Base-by-base conservation (phyloP, 2,113 vertebrate species). In the Ginglymostoma cirratum region DNA sequence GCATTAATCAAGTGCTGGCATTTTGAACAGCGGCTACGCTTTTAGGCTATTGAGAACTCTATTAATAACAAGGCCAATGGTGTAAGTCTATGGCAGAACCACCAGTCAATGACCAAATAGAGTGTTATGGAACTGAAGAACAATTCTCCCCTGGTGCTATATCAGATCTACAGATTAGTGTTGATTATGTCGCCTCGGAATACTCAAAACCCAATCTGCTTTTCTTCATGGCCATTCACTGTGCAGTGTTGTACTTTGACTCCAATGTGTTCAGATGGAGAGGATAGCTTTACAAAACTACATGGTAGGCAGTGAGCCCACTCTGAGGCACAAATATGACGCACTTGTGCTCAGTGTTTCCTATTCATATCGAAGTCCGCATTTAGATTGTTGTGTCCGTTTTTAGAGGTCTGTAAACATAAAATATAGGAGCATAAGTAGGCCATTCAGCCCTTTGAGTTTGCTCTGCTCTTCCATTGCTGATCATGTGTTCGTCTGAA, bases 1-100 rank as follows among this genome's bases (percentile, higher is more conserved):
- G 69, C 67, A 95, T 95, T 95, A 72, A 95, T 95, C 94, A 95
- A 95, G 69, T 76, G 69, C 27, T 48, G 94, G 94, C 76, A 95
- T 76, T 95, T 95, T 95, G 21, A 95, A 48, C 94, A 72, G 67
- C 72, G 34, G 90, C 90, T 42, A 76, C 52, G 42, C 34, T 95
- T 95, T 70, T 69, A 95, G 94, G 94, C 94, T 95, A 95, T 95
- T 42, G 72, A 12, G 45, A 52, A 42, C 52, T 72, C 67, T 72
- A 95, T 95, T 72, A 95, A 95, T 76, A 95, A 95, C 66, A 95
- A 48, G 45, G 14, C 94, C 42, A 95, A 52, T 34, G 69, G 42
- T 95, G 72, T 76, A 24, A 72, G 69, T 76, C 69, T 76, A 30
- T 12, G 34, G 94, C 24, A 42, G 45, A 72, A 72, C 93, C 93